These are phyloP conservation scores for Stenchaetothrips biformis DNA, from an alignment of 2,888 invertebrate species.

Conservation along the genomic window DNA sequence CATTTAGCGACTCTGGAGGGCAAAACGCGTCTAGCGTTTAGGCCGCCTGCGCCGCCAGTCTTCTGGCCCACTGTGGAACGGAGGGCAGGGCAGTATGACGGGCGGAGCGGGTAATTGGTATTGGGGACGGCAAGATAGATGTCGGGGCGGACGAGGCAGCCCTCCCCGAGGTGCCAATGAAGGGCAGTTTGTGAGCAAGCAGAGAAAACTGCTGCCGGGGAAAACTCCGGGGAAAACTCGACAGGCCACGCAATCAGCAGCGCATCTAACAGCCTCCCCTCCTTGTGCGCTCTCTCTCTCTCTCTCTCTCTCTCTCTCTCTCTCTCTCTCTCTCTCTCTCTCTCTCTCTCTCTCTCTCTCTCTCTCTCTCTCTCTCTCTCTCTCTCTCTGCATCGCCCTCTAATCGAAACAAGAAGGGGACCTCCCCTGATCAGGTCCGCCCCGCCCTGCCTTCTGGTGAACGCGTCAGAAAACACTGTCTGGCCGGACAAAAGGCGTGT, in stretches of 20 bases:
- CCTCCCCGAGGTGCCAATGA: conserved; percentile 1
- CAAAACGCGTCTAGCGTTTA: no score
- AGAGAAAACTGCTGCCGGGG: not conserved
- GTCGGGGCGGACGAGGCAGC: not conserved
- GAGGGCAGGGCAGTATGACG: no score
- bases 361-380: not conserved
- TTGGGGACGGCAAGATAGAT: not conserved
- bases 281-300: not conserved
- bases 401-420: not conserved
- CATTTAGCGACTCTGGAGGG: no score
- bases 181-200: conserved; percentile 18
- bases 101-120: not conserved
- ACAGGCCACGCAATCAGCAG: not conserved
- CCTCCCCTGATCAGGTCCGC: not conserved
- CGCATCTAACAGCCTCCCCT: not conserved
- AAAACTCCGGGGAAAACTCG: not conserved
- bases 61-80: no score
- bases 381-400: not conserved
- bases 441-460: not conserved
- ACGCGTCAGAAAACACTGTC: no score
- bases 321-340: conserved; percentile 7
- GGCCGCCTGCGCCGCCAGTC: no score
- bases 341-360: conserved; percentile 9
- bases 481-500: no score
- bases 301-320: not conserved